These are phyloP conservation scores for Troglohyphantes excavatus DNA, from an alignment of 2,888 invertebrate species.

Conservation along the genomic window DNA sequence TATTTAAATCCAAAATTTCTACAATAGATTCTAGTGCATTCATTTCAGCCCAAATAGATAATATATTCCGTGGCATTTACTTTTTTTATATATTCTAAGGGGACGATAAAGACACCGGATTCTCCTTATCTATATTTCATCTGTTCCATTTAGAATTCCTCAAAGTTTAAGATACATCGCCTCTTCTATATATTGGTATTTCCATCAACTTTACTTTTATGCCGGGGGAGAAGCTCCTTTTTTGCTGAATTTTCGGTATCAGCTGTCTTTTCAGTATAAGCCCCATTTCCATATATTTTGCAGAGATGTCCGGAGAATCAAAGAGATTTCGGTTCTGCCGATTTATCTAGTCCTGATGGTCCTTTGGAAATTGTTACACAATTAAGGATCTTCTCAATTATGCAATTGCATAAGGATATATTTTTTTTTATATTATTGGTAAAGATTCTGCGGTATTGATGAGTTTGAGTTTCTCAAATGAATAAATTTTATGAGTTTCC, in stretches of 20 bases:
- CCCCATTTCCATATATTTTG: constrained; percentile 28
- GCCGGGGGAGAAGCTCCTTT: too few relatives aligned
- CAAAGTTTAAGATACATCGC: not conserved
- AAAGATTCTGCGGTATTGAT: too few relatives aligned
- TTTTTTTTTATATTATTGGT: too few relatives aligned
- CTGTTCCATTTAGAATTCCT: not conserved
- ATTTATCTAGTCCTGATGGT: not conserved
- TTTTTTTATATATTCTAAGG: not conserved
- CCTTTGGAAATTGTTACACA: not conserved
- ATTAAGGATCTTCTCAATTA: not conserved
- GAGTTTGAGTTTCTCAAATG: too few relatives aligned
- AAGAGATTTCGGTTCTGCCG: not conserved
- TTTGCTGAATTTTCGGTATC: constrained; percentile 14
- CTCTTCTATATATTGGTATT: constrained; percentile 33
- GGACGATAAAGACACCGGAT: not conserved
- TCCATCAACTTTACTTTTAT: constrained; percentile 44
- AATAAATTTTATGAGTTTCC: too few relatives aligned
- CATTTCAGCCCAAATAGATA: not conserved
- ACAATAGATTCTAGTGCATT: not conserved
- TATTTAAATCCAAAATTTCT: not conserved
- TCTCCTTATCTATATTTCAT: constrained; percentile 16
- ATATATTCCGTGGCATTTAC: constrained; percentile 6
- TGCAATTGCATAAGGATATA: too few relatives aligned
- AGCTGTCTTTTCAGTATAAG: not conserved
- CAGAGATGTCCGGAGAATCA: not conserved